These are phyloP conservation scores for Rhagonycha lutea DNA, from an alignment of 2,888 invertebrate genomes.

Conservation along the genomic window DNA sequence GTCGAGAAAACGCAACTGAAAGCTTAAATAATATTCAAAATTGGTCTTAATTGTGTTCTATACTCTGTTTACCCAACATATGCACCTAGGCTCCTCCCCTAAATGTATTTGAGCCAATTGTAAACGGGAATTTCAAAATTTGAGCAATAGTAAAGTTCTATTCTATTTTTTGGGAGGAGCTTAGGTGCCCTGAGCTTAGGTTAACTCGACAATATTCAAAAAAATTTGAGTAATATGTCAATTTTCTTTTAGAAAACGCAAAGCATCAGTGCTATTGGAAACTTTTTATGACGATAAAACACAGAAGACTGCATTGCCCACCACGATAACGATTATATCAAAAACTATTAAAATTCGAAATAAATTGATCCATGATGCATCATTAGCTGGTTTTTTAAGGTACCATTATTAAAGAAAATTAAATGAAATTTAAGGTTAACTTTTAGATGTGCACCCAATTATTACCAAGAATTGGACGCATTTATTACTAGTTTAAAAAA, in stretches of 20 bases:
- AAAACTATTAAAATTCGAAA: conserved; percentile 1
- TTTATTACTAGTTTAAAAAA: background rate
- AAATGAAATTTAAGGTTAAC: background rate
- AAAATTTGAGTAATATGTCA: too few species aligned
- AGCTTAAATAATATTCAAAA: too few species aligned
- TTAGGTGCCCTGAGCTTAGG: too few species aligned
- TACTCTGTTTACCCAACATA: too few species aligned
- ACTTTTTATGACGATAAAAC: background rate
- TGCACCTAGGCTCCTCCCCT: too few species aligned
- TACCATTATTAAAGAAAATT: background rate
- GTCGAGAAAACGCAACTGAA: too few species aligned
- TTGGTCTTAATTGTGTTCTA: too few species aligned
- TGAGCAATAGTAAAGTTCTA: too few species aligned
- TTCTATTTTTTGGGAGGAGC: too few species aligned
- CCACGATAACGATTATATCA: background rate
- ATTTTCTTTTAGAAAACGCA: background rate
- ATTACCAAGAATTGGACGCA: background rate
- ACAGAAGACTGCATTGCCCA: background rate
- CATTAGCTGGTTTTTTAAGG: background rate
- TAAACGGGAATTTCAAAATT: too few species aligned
- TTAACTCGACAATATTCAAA: too few species aligned
- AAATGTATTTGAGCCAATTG: too few species aligned
- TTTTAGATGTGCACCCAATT: background rate
- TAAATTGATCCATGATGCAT: background rate
- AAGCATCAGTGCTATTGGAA: background rate